Percentiles rank a stretch among this genome's conserved stretches.
These are phyloP conservation scores for Microcebus murinus DNA, from an alignment of 2,113 vertebrate species.

Conservation along the genomic window DNA sequence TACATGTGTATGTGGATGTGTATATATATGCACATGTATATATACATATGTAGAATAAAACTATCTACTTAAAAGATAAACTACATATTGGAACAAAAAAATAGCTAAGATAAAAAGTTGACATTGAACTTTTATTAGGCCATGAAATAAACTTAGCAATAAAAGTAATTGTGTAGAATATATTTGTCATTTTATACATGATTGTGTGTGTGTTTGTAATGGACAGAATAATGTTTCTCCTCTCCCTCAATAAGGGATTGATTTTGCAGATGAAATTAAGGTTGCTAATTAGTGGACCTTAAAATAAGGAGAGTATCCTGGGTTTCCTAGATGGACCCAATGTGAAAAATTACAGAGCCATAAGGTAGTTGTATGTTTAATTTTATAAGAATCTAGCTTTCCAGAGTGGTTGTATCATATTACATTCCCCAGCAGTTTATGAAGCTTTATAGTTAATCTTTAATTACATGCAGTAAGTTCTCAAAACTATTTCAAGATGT, in stretches of 20 bases:
- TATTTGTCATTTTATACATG: neutral
- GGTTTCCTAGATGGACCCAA: neutral
- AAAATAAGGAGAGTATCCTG: neutral
- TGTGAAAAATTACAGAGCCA: neutral
- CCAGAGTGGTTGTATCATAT: neutral
- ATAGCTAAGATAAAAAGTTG: neutral
- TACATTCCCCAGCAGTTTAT: neutral
- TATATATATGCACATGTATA: neutral
- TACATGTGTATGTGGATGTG: neutral
- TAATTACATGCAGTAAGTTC: neutral
- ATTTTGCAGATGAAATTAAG: neutral
- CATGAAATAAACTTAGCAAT: neutral
- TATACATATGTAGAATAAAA: neutral
- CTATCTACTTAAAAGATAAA: neutral
- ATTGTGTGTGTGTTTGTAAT: neutral
- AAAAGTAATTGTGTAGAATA: neutral
- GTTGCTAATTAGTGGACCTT: neutral
- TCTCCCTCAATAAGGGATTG: neutral
- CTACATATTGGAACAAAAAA: neutral
- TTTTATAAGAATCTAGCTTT: neutral
- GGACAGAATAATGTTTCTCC: neutral
- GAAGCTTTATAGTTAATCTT: neutral
- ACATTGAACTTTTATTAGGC: neutral
- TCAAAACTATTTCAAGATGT: neutral
- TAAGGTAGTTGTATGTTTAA: neutral